Evolutionary conservation across 2,113 vertebrate species (phyloP).

Genomic region (Lipophrys pholis): DNA sequence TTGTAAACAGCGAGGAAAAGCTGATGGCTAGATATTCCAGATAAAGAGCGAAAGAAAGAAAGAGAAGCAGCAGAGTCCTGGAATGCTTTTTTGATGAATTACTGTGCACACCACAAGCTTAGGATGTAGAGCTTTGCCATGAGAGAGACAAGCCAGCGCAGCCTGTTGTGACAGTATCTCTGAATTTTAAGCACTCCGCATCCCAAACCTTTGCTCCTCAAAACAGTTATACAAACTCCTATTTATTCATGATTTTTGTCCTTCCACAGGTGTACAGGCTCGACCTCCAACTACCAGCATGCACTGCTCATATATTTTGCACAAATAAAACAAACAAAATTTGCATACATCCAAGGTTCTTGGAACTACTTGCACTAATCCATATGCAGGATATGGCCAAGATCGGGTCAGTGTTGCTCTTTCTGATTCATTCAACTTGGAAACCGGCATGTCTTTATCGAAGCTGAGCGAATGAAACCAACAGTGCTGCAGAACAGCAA

Average conservation of each 20-base stretch:
- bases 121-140: constrained; percentile 21
- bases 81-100: constrained; percentile 70
- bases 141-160: constrained; percentile 47
- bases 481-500: neutral
- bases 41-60: constrained; percentile 47
- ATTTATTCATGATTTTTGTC: constrained; percentile 66
- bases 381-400: neutral
- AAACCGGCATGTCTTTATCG: constrained; percentile 1
- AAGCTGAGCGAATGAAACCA: neutral
- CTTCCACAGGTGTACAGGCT: constrained; percentile 35
- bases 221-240: constrained; percentile 51
- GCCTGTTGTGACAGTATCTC: constrained; percentile 56
- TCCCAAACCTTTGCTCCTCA: constrained; percentile 23
- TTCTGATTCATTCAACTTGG: constrained; percentile 14
- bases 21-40: constrained; percentile 71
- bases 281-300: constrained; percentile 42
- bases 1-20: constrained; percentile 68
- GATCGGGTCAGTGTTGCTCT: constrained; percentile 16
- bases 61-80: constrained; percentile 39
- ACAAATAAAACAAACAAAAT: constrained; percentile 21
- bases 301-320: constrained; percentile 55
- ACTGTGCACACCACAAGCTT: constrained; percentile 27
- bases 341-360: neutral
- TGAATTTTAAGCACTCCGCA: constrained; percentile 56
- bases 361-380: constrained; percentile 6